phyloP scores from a whole-genome alignment of 92 coral and sea anemone genomes.

The Epizoanthus scotinus region DNA sequence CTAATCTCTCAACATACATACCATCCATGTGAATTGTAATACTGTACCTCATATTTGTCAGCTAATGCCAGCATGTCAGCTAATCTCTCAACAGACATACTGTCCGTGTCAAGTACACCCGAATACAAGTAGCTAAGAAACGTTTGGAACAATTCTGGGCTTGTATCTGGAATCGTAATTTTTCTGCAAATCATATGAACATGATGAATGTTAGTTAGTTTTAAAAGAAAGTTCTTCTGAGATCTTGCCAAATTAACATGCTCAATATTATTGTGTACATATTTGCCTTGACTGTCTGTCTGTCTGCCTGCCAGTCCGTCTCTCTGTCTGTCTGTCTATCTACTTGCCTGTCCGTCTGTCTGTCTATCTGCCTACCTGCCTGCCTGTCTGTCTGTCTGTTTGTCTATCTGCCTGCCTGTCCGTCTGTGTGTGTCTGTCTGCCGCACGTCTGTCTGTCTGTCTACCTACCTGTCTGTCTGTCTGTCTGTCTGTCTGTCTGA shows the following conservation, averaged over 20 bases:
- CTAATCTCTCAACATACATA: neutral
- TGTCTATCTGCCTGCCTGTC: no score
- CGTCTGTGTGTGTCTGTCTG: no score
- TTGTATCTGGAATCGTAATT: slow-evolving; percentile 79
- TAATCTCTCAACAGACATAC: slow-evolving; percentile 66
- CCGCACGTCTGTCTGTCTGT: no score
- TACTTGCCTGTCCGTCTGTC: no score
- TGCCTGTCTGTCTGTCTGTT: neutral
- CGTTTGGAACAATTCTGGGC: slow-evolving; percentile 64
- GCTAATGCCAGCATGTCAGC: slow-evolving; percentile 80
- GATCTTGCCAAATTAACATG: neutral
- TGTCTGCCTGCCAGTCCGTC: no score
- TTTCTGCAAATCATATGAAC: slow-evolving; percentile 46
- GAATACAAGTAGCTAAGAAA: slow-evolving; percentile 79
- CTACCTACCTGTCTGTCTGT: no score
- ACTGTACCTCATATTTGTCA: slow-evolving; percentile 87
- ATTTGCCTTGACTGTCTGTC: no score
- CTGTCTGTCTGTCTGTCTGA: neutral
- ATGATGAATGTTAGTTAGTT: neutral
- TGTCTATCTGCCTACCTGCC: neutral
- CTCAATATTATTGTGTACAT: neutral
- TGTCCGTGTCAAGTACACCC: slow-evolving; percentile 72
- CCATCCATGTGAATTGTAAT: neutral
- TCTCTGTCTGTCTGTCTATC: no score
- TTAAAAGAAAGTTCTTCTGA: no score